Evolutionary conservation across 2,888 invertebrate genomes (phyloP).

Genomic region (Cosmorhoe ocellata): DNA sequence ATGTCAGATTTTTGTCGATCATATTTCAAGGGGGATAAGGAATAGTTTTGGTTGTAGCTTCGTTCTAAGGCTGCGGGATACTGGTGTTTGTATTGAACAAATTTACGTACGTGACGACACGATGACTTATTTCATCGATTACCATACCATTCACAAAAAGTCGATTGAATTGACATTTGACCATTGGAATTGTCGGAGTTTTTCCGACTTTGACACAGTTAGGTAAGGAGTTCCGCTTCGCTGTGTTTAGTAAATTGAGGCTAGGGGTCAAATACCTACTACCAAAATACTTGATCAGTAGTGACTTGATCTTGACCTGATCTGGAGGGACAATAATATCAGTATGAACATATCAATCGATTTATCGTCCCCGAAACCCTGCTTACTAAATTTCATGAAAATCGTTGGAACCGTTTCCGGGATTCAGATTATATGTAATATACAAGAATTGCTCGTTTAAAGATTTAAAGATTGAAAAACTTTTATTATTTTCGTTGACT

Average conservation of each 20-base stretch:
- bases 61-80: not conserved
- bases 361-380: no score
- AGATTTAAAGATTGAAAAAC: no score
- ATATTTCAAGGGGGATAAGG: conserved; percentile 26
- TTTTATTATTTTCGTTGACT: no score
- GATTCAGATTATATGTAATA: no score
- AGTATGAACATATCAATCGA: no score
- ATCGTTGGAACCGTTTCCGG: no score
- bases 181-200: conserved; percentile 35
- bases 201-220: conserved; percentile 47
- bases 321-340: no score
- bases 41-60: conserved; percentile 4
- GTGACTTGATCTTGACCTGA: no score
- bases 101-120: conserved; percentile 57
- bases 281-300: no score
- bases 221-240: conserved; percentile 20
- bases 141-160: conserved; percentile 54
- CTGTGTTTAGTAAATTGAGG: conserved; percentile 3
- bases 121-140: conserved; percentile 44
- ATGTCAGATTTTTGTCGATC: conserved; percentile 4
- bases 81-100: conserved; percentile 32
- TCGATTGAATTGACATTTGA: conserved; percentile 51
- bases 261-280: not conserved
- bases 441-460: no score
- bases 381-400: no score